Evolutionary conservation across 2,888 invertebrate species (phyloP), one percentile per base, ranked within the genome.

Genomic region (Prosapia bicincta): DNA sequence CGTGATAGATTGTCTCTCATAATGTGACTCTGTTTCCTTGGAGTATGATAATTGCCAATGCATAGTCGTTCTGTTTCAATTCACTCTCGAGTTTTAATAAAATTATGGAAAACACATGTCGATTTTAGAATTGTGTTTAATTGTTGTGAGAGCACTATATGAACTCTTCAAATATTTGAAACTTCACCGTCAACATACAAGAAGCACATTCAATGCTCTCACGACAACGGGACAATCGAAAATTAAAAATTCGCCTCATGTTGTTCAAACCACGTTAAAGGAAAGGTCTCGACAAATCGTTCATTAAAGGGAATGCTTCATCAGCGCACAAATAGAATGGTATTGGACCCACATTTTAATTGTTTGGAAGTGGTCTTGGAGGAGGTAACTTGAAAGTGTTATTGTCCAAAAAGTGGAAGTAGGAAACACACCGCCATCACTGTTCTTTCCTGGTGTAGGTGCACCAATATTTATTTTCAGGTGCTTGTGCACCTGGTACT

Each of bases 111-210:
- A 66, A 66, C 66, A 66, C 66, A 66, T n/a, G n/a, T 23, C 66
- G 66, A 66, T 66, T 66, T 66, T 25, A 66, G 20, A 66, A 66
- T 66, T 66, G 20, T 66, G 66, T 66, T 66, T 66, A 66, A 66
- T 25, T 6, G 24, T 66, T 15, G 20, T 6, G 66, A 66, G 23
- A 13, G 66, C 66, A 66, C 25, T 66, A 23, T 66, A 66, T 38
- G 38, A 23, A 23, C 26, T 66, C 20, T 66, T 6, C 9, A 24
- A 66, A 66, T 10, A 66, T 26, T 66, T 26, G 24, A 66, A 66
- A 66, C 66, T 66, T 66, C 66, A 13, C 20, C 10, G 25, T 7
- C 66, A 66, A 25, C 66, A 9, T 66, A 66, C 66, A n/a, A 15
- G 20, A 66, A 24, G n/a, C 66, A 66, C 66, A 66, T 26, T 66